Percentiles rank a stretch among this genome's conserved stretches.
phyloP scores from a whole-genome alignment of 2,797 vertebrate genomes.

The Sus cebifrons region DNA sequence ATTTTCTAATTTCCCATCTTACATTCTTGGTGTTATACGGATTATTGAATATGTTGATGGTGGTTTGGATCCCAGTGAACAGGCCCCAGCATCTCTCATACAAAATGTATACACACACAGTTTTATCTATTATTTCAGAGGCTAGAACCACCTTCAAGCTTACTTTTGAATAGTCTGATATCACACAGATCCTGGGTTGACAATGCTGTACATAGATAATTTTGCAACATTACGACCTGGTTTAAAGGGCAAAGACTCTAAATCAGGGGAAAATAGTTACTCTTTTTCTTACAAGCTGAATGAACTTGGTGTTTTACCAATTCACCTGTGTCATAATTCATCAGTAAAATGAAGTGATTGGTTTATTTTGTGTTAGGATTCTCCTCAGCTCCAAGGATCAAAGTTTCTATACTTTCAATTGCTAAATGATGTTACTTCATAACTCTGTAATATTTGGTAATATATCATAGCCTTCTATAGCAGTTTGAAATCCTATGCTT shows the following conservation, averaged over 20 bases:
- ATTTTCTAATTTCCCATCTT: neutral
- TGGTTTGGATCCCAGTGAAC: neutral
- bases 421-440: neutral
- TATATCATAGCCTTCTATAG: neutral
- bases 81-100: neutral
- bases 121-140: neutral
- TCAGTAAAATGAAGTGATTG: neutral
- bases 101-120: neutral
- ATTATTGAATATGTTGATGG: neutral
- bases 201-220: neutral
- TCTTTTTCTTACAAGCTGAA: neutral
- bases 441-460: neutral
- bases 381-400: neutral
- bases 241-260: neutral
- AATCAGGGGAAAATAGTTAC: neutral
- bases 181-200: neutral
- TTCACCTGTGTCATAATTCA: neutral
- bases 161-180: neutral
- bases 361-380: neutral
- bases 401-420: neutral
- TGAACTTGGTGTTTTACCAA: neutral
- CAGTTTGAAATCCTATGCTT: neutral
- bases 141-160: neutral
- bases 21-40: neutral
- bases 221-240: neutral